Conservation (phyloP, 2,113 vertebrate genomes). For the Dasypus novemcinctus region DNA sequence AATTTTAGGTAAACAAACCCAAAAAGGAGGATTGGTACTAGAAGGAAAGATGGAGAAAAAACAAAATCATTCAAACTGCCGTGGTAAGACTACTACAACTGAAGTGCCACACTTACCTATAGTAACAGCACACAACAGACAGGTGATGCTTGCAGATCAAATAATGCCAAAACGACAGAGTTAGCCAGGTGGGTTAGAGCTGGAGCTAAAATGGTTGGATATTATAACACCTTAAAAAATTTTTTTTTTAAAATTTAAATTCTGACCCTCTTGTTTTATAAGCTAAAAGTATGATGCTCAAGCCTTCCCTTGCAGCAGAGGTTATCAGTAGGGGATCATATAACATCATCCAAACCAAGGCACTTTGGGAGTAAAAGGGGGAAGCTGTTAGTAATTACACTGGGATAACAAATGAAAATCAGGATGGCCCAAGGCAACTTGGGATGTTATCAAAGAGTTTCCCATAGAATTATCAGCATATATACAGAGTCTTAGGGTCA, state of each 20-base stretch:
- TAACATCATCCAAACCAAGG: background rate
- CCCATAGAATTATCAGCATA: background rate
- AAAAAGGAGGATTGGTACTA: background rate
- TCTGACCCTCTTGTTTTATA: constrained; percentile 15
- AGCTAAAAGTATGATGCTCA: background rate
- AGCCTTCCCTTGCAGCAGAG: background rate
- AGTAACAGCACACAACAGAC: background rate
- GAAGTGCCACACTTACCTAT: background rate
- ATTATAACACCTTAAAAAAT: background rate
- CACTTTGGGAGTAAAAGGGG: background rate
- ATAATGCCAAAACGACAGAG: background rate
- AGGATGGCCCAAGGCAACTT: background rate
- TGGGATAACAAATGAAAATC: background rate
- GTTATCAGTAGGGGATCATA: background rate
- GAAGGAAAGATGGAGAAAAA: background rate
- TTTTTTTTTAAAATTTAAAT: background rate
- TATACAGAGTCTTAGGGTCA: background rate
- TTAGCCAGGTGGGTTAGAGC: background rate
- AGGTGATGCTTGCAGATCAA: background rate
- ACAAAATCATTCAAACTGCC: background rate
- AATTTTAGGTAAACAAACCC: constrained; percentile 21
- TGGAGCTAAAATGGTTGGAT: background rate
- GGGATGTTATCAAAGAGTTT: background rate
- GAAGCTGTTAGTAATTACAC: background rate
- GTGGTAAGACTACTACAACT: background rate